These are phyloP conservation scores for Odontesthes bonariensis DNA, from an alignment of 2,113 vertebrate genomes.

Conservation along the genomic window DNA sequence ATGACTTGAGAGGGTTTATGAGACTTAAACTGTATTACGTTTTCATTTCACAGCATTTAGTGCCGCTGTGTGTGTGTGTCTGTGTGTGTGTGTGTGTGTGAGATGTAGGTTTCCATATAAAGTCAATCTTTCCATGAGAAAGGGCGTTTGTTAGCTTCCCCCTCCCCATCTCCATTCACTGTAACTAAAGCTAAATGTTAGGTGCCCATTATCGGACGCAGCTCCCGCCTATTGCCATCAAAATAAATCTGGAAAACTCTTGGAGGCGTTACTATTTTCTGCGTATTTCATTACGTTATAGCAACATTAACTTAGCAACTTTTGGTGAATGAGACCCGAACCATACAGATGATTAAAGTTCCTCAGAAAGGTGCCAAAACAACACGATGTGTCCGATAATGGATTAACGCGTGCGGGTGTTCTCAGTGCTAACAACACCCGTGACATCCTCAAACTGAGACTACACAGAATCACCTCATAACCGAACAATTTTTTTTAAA, in stretches of 20 bases:
- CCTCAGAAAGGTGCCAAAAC: background rate
- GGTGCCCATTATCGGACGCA: conserved; percentile 19
- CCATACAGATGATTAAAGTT: background rate
- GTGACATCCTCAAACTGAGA: background rate
- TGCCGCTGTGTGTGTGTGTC: no score
- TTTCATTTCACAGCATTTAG: no score
- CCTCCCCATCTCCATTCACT: background rate
- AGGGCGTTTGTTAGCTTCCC: no score
- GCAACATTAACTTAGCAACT: background rate
- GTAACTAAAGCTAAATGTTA: background rate
- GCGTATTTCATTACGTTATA: background rate
- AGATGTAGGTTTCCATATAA: no score
- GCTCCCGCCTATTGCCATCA: background rate
- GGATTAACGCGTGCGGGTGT: no score
- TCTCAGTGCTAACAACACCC: background rate
- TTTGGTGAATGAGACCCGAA: background rate
- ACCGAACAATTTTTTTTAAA: no score
- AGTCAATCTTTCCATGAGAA: no score
- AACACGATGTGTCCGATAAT: conserved; percentile 13
- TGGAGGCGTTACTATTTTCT: background rate
- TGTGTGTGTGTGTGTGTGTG: no score
- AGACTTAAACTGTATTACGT: no score
- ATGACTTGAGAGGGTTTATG: no score
- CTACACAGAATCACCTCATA: background rate
- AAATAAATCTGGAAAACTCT: background rate